Evolutionary conservation across 2,113 vertebrate genomes (phyloP).

Genomic region (Pluvialis apricaria): DNA sequence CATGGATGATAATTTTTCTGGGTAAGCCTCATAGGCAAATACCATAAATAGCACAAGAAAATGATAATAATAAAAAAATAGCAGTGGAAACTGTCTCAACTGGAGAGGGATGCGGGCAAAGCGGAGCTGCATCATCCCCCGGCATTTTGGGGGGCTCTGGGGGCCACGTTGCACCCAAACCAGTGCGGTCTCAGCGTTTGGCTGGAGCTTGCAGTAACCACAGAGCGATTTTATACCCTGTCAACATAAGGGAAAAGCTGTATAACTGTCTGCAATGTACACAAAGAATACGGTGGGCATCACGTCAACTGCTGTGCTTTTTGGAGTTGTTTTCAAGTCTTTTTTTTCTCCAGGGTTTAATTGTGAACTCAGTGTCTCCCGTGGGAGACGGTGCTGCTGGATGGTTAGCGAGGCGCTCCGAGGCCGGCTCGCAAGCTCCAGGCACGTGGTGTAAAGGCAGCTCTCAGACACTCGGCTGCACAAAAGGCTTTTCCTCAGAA

Average conservation of each 20-base stretch:
- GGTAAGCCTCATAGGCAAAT: background rate
- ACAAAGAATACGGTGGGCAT: background rate
- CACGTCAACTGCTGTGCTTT: background rate
- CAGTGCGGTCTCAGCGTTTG: too few relatives aligned
- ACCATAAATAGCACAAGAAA: background rate
- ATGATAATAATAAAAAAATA: background rate
- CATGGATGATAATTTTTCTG: background rate
- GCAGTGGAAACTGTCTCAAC: too few relatives aligned
- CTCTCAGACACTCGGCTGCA: background rate
- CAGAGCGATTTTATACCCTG: too few relatives aligned
- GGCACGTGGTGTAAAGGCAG: background rate
- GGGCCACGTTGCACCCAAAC: background rate
- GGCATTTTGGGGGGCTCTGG: accelerated
- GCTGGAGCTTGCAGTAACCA: too few relatives aligned
- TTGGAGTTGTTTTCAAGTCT: background rate
- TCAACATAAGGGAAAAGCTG: accelerated
- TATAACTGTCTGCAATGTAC: background rate
- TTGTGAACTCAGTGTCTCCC: background rate
- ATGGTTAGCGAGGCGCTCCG: background rate
- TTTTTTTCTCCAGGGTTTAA: background rate
- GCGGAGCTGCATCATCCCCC: background rate
- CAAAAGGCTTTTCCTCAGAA: background rate
- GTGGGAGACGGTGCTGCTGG: background rate
- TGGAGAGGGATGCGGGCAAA: background rate
- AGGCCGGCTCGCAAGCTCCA: background rate